Conservation (phyloP, 2,113 vertebrate species). For the Coregonus clupeaformis region DNA sequence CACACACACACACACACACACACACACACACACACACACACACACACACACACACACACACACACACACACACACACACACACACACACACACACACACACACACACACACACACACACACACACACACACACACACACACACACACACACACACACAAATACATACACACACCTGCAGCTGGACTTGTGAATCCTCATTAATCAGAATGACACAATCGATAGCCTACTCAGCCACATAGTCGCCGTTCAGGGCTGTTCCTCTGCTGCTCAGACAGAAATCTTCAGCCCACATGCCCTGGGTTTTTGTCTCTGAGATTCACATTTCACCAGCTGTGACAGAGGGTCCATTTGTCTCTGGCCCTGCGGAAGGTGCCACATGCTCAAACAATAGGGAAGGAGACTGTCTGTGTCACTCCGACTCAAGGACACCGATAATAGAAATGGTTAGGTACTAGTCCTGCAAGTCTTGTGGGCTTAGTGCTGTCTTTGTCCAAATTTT, state of each 20-base stretch:
- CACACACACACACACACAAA: too few relatives aligned
- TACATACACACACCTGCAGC: too few relatives aligned
- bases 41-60: neutral
- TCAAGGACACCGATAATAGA: neutral
- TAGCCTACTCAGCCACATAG: slow-evolving; percentile 8
- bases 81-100: too few relatives aligned
- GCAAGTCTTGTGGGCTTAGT: neutral
- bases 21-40: slow-evolving; percentile 1
- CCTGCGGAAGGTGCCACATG: neutral
- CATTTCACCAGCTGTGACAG: neutral
- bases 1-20: too few relatives aligned
- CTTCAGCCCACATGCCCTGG: slow-evolving; percentile 11
- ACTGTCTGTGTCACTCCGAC: neutral
- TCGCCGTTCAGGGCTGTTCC: slow-evolving; percentile 10
- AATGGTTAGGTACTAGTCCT: neutral
- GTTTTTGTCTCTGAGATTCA: slow-evolving; percentile 7
- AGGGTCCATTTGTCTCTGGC: neutral
- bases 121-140: neutral
- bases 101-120: neutral
- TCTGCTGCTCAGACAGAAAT: slow-evolving; percentile 17
- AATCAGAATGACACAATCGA: slow-evolving; percentile 34
- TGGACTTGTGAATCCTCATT: slow-evolving; percentile 29
- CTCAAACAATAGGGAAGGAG: neutral
- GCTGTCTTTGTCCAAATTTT: neutral
- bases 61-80: neutral